Evolutionary conservation across 1,140 invertebrate species (phyloP).

Genomic region (Drosophila funebris): DNA sequence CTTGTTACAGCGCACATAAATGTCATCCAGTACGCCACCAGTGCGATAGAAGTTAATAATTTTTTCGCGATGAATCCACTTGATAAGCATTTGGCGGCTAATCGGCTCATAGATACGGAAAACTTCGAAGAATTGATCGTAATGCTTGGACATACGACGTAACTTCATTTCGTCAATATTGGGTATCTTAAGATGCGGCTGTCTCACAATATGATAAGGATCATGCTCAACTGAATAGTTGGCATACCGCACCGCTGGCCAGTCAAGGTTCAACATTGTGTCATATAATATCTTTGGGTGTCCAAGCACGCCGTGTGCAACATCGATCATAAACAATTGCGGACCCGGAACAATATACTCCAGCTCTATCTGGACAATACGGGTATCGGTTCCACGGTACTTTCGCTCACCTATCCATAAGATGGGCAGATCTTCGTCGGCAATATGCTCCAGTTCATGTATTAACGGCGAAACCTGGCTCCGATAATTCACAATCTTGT

Average conservation of each 20-base stretch:
- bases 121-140: slow-evolving; percentile 51
- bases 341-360: slow-evolving; percentile 69
- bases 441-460: slow-evolving; percentile 57
- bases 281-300: slow-evolving; percentile 70
- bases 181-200: slow-evolving; percentile 60
- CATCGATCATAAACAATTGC: slow-evolving; percentile 64
- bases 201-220: slow-evolving; percentile 62
- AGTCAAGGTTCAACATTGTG: slow-evolving; percentile 61
- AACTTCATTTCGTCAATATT: slow-evolving; percentile 44
- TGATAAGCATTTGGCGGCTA: background rate
- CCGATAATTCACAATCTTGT: slow-evolving; percentile 66
- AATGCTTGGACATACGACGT: slow-evolving; percentile 26
- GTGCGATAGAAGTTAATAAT: slow-evolving; percentile 58
- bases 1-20: slow-evolving; percentile 45
- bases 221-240: slow-evolving; percentile 59
- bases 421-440: slow-evolving; percentile 59
- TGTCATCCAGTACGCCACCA: slow-evolving; percentile 60
- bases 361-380: slow-evolving; percentile 63
- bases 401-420: slow-evolving; percentile 77
- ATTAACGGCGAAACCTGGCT: slow-evolving; percentile 67
- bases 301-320: slow-evolving; percentile 69
- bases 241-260: slow-evolving; percentile 50
- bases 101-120: slow-evolving; percentile 47
- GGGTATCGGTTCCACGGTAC: slow-evolving; percentile 66
- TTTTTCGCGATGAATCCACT: slow-evolving; percentile 55